These are phyloP conservation scores for Nymphalis urticae DNA, from an alignment of 2,888 invertebrate genomes.

Conservation along the genomic window DNA sequence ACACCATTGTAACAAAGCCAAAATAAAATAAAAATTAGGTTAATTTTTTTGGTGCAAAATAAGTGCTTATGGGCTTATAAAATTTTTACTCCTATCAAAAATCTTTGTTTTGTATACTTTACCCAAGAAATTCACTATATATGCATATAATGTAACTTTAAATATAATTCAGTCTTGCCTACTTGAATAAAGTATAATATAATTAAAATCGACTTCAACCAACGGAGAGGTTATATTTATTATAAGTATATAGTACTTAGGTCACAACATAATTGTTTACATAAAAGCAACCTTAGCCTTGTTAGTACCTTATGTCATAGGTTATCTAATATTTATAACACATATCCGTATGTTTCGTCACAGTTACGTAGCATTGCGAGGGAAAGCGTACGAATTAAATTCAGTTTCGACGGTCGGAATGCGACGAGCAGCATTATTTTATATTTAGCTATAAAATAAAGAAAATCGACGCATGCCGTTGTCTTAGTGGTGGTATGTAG, in stretches of 20 bases:
- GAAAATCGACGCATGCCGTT: background rate
- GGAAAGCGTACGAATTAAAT: slow-evolving; percentile 50
- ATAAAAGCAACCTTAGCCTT: slow-evolving; percentile 72
- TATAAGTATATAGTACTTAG: slow-evolving; percentile 13
- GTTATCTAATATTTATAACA: slow-evolving; percentile 34
- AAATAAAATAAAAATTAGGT: too few relatives aligned
- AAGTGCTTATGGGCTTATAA: too few relatives aligned
- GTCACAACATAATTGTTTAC: slow-evolving; percentile 26
- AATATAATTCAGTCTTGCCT: too few relatives aligned
- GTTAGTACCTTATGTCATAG: slow-evolving; percentile 48
- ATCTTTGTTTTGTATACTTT: too few relatives aligned
- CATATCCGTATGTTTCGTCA: slow-evolving; percentile 52
- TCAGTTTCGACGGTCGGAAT: slow-evolving; percentile 18
- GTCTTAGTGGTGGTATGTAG: too few relatives aligned
- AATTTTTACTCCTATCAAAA: too few relatives aligned
- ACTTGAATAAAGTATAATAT: too few relatives aligned
- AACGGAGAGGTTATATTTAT: background rate
- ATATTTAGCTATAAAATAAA: background rate
- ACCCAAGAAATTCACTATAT: too few relatives aligned
- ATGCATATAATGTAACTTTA: too few relatives aligned
- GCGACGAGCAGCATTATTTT: background rate
- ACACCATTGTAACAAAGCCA: too few relatives aligned
- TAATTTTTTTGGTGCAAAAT: too few relatives aligned
- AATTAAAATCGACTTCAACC: too few relatives aligned
- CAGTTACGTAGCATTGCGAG: slow-evolving; percentile 42